Evolutionary conservation across 2,113 vertebrate species (phyloP), one percentile per base, ranked within the genome.

Genomic region (Carassius carassius): DNA sequence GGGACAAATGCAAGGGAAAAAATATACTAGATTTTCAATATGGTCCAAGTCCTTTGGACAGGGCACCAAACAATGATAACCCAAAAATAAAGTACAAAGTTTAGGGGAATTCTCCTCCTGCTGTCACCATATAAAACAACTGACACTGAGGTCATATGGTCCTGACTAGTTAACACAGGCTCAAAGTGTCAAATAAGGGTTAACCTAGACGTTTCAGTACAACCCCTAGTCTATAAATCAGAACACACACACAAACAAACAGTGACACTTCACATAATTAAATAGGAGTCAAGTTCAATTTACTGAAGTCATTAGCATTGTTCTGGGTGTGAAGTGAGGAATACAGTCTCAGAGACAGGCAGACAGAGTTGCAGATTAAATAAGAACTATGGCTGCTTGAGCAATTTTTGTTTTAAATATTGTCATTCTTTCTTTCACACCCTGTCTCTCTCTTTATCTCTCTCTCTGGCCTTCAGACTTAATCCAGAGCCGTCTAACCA

Each of bases 311-410:
- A 54, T 76, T 76, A 49, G 44, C 25, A n/a, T 9, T n/a, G 69
- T 72, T 25, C 25, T 32, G 63, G 51, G 63, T 32, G 65, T 23
- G 6, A n/a, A 56, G 25, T 25, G 9, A 70, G 49, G 16, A 67
- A 44, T 19, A 54, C 35, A 44, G 35, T 25, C 32, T 11, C 12
- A 19, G 69, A 74, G 37, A 75, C 35, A 25, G 58, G 65, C 81
- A 83, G 79, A 82, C 65, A 85, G 35, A 79, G 84, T 75, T 69
- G 81, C 84, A 86, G 83, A 86, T 86, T 77, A 86, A 82, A 69
- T 72, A 82, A 81, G 85, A 86, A 73, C 60, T 81, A 72, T 86
- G 84, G 25, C 51, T 51, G 49, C 49, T 78, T 75, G 58, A 56
- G 81, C 70, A 25, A 41, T 56, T 78, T 77, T 65, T 54, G 69